Evolutionary conservation across 2,888 invertebrate species (phyloP), one percentile per base, ranked within the genome.

Genomic region (Melanchra persicariae): DNA sequence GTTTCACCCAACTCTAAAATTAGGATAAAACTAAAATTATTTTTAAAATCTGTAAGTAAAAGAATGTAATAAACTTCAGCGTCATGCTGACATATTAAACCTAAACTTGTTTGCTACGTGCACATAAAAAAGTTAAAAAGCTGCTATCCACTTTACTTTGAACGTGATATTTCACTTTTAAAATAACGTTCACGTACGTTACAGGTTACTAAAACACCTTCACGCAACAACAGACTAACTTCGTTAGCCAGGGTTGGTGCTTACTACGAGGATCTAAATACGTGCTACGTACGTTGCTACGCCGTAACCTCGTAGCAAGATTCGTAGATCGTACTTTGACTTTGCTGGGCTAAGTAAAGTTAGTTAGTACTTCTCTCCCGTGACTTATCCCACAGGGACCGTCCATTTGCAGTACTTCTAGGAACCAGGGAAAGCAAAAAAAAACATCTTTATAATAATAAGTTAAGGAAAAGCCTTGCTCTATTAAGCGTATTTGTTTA

Each of bases 221-320:
- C 64, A 70, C 67, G 55, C 37, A 70, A 62, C 45, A 49, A 55
- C 49, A 54, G 30, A 37, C 51, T 79, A 75, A 83, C 67, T 60
- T 60, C 22, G 52, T 75, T 69, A 54, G 59, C 37, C 55, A 49
- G 66, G 52, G 30, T 67, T 64, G 66, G 43, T 47, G 59, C 40
- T 10, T 22, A 58, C 74, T 66, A 71, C 76, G 52, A 45, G 34
- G 10, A 60, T 52, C 22, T 60, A 45, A 63, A 81, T 68, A 51
- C 37, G 19, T 49, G 76, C 85, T 83, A 82, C 82, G 75, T 55
- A 34, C n/a, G 2, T 45, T 34, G 81, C 82, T 84, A 85, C 85
- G 75, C 22, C 79, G 74, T 82, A 85, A 78, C 52, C n/a, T 59
- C 72, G 71, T 75, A 74, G 82, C 15, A 22, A 22, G 22, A 34